Percentiles rank a stretch among this genome's conserved stretches.
Evolutionary conservation across 2,888 invertebrate species (phyloP).

Genomic region (Colostygia pectinataria): DNA sequence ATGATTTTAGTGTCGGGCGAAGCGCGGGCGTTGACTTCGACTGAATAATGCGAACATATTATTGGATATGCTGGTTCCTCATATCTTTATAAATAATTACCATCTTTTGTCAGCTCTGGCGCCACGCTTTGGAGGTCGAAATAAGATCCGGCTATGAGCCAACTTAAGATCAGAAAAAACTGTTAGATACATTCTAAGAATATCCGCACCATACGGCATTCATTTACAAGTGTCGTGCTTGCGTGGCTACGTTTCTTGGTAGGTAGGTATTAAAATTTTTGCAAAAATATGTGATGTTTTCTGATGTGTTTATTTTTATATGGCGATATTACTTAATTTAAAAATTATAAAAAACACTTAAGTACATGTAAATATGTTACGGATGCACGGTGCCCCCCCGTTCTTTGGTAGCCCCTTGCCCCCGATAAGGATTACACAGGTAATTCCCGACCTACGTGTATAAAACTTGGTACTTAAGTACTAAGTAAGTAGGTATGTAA

Average conservation of each 20-base stretch:
- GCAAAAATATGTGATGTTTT: background rate
- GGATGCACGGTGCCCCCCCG: too few species aligned
- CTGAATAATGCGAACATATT: conserved; percentile 27
- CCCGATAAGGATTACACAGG: too few species aligned
- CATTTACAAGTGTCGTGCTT: conserved; percentile 28
- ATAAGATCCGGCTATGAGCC: conserved; percentile 50
- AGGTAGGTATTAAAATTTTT: background rate
- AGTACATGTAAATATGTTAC: too few species aligned
- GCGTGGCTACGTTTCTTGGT: background rate
- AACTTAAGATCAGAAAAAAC: conserved; percentile 31
- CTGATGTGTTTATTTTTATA: too few species aligned
- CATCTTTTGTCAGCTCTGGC: conserved; percentile 58
- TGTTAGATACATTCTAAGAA: conserved; percentile 27
- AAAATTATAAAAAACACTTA: too few species aligned
- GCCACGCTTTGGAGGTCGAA: conserved; percentile 56
- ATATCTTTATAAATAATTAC: conserved; percentile 49
- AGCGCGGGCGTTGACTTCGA: conserved; percentile 61
- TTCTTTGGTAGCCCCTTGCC: too few species aligned
- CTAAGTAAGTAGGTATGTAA: too few species aligned
- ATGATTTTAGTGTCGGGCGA: conserved; percentile 58
- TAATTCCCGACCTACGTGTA: too few species aligned
- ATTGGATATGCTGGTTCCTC: conserved; percentile 37
- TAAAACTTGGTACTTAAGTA: too few species aligned
- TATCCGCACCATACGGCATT: conserved; percentile 27
- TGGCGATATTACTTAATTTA: too few species aligned